Conservation (phyloP, 2,888 invertebrate species). For the Platerodrilus igneus region DNA sequence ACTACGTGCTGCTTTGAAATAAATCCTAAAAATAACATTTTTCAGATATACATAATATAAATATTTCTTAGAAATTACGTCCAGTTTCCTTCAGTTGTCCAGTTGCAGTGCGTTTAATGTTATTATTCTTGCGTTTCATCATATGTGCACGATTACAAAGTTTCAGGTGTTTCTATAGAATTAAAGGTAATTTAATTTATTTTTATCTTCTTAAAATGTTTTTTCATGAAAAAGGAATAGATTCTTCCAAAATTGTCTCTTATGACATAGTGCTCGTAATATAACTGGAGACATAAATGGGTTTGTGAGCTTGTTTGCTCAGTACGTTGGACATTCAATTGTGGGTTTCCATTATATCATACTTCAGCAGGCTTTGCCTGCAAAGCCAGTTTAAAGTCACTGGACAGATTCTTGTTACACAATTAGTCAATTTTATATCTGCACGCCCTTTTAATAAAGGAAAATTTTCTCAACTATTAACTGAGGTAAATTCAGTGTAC, state of each 20-base stretch:
- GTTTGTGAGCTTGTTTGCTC: conserved; percentile 17
- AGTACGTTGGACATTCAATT: conserved; percentile 17
- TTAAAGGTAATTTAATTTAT: too few relatives aligned
- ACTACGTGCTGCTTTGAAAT: too few relatives aligned
- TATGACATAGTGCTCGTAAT: conserved; percentile 19
- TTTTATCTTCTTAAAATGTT: too few relatives aligned
- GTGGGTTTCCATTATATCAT: conserved; percentile 3
- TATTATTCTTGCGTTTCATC: too few relatives aligned
- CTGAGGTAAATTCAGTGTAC: conserved; percentile 1
- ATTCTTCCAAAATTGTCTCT: conserved; percentile 22
- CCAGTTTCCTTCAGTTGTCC: too few relatives aligned
- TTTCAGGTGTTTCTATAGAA: too few relatives aligned
- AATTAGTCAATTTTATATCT: conserved; percentile 2
- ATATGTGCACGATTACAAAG: too few relatives aligned
- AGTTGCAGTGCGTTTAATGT: too few relatives aligned
- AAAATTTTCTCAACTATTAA: conserved; percentile 5
- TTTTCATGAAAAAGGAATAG: conserved; percentile 18
- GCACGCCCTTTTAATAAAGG: conserved; percentile 6
- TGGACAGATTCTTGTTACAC: conserved; percentile 2
- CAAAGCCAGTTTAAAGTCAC: conserved; percentile 5
- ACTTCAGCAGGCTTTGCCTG: conserved; percentile 4
- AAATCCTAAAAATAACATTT: too few relatives aligned
- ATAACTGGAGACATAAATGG: conserved; percentile 16
- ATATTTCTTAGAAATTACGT: too few relatives aligned
- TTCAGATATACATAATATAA: too few relatives aligned